Evolutionary conservation across 2,797 vertebrate species (phyloP), one percentile per base, ranked within the genome.

Genomic region (Gallinago nigripennis): DNA sequence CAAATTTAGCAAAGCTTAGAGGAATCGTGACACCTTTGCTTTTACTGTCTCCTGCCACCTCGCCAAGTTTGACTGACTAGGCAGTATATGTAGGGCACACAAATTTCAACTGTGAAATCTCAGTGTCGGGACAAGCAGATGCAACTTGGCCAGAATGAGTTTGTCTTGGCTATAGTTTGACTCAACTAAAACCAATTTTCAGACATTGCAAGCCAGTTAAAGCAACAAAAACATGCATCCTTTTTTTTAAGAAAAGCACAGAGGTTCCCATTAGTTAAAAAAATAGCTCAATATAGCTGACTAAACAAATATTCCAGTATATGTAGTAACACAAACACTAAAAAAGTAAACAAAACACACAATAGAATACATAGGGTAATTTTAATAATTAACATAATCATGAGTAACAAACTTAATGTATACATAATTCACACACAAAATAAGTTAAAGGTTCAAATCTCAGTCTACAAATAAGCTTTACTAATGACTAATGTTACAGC

Each of bases 351-450:
- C 58, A 82, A 86, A 88, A 66, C 58, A 95, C 70, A 88, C 61
- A 78, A 87, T 13, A 71, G 48, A 83, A 90, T 5, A 86, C 15
- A 48, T 9, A 41, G 13, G 16, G 45, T 64, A 39, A 45, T 73
- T 96, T 88, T 93, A 95, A 94, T 88, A 76, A 86, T 92, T 94
- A 94, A 37, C 54, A 14, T 46, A 76, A 25, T 37, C 1, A n/a
- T 0, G 9, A 78, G 12, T 60, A 75, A 90, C 77, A 81, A 81
- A 50, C 16, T 64, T 48, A 25, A 66, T 0, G 3, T 1, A 19
- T 50, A 91, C 45, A 37, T 33, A 83, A 75, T 46, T 76, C 18
- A 75, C 25, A 68, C 30, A 75, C 4, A 91, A 86, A 90, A 28
- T 23, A 61, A 86, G 39, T 39, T 39, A 39, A 39, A 72, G 63